Conservation (phyloP, 2,113 vertebrate species). For the Melanotaenia duboulayi region DNA sequence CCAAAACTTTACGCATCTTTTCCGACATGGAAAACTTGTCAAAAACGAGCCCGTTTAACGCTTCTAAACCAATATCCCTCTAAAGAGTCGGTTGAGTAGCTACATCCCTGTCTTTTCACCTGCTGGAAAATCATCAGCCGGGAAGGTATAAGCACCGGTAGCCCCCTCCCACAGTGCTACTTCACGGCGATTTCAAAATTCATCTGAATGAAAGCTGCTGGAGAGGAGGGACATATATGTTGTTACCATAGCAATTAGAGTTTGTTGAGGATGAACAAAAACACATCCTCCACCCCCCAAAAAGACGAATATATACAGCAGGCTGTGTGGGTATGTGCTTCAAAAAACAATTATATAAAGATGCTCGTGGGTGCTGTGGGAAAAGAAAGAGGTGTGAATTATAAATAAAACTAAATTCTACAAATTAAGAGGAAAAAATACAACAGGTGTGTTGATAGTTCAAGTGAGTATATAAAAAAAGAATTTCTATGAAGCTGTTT, state of each 20-base stretch:
- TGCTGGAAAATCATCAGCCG: slow-evolving; percentile 48
- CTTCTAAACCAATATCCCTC: neutral
- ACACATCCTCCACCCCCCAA: neutral
- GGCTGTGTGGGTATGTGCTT: slow-evolving; percentile 65
- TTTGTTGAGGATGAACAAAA: slow-evolving; percentile 67
- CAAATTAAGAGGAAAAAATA: no score
- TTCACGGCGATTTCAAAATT: slow-evolving; percentile 62
- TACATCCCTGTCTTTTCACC: slow-evolving; percentile 47
- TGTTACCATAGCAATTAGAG: slow-evolving; percentile 81
- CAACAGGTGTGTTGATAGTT: slow-evolving; percentile 36
- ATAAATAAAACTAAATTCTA: slow-evolving; percentile 45
- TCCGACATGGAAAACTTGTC: slow-evolving; percentile 40
- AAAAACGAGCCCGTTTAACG: slow-evolving; percentile 17
- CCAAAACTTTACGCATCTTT: slow-evolving; percentile 75
- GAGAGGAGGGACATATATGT: slow-evolving; percentile 71
- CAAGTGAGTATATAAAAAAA: neutral
- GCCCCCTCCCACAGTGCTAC: slow-evolving; percentile 52
- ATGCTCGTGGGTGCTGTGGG: slow-evolving; percentile 58
- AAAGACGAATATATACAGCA: slow-evolving; percentile 41
- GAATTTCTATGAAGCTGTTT: neutral
- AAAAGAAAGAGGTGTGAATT: slow-evolving; percentile 43
- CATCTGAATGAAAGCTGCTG: slow-evolving; percentile 74
- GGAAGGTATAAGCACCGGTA: slow-evolving; percentile 45
- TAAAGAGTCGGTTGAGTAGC: slow-evolving; percentile 14
- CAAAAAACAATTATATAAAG: slow-evolving; percentile 66